Percentiles rank a stretch among this genome's conserved stretches.
These are phyloP conservation scores for Zaprionus bogoriensis DNA, from an alignment of 2,888 invertebrate species.

Conservation along the genomic window DNA sequence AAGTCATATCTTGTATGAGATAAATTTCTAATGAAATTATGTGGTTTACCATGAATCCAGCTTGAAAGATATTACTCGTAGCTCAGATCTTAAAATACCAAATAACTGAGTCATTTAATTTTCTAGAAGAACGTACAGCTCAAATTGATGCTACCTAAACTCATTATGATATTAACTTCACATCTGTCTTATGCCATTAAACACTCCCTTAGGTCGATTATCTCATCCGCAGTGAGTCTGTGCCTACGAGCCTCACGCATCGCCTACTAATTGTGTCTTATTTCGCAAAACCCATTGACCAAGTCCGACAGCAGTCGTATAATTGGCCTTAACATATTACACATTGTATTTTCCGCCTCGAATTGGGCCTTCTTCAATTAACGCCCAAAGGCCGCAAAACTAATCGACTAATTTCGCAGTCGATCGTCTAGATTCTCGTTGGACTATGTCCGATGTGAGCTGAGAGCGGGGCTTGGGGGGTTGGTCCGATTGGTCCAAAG, in stretches of 20 bases:
- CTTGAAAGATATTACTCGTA: too few species aligned
- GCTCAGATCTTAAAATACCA: too few species aligned
- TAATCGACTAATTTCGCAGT: constrained; percentile 37
- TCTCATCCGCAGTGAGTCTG: not conserved
- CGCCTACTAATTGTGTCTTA: not conserved
- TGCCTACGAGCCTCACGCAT: not conserved
- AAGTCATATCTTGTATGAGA: too few species aligned
- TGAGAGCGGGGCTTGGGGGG: not conserved
- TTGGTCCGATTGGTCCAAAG: constrained; percentile 56
- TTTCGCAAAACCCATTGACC: constrained; percentile 37
- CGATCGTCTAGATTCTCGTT: constrained; percentile 43
- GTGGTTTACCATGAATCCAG: too few species aligned
- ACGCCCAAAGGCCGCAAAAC: constrained; percentile 59
- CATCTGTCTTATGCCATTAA: not conserved
- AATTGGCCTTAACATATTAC: constrained; percentile 53
- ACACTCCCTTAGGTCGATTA: too few species aligned
- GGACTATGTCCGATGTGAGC: not conserved
- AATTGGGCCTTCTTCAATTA: constrained; percentile 75
- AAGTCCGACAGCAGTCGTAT: constrained; percentile 35
- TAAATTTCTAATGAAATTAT: too few species aligned
- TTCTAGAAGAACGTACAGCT: not conserved
- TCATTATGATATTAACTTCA: not conserved
- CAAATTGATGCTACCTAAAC: not conserved
- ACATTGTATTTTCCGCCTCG: constrained; percentile 32
- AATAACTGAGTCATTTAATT: not conserved